Conservation (phyloP, 2,113 vertebrate species). For the Pluvianellus socialis region DNA sequence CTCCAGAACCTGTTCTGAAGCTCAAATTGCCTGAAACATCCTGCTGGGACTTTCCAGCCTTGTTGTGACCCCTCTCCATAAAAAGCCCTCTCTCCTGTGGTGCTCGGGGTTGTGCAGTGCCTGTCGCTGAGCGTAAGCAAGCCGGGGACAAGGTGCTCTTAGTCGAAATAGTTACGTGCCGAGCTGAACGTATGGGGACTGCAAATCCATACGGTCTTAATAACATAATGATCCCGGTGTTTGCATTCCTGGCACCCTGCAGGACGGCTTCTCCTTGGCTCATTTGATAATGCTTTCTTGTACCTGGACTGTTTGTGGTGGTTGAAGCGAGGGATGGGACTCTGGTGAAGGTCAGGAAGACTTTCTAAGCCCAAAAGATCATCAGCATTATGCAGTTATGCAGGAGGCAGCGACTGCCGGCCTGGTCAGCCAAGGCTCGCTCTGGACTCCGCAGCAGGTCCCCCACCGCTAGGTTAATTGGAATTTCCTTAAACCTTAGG, state of each 20-base stretch:
- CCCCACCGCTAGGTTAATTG: not conserved
- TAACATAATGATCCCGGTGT: not conserved
- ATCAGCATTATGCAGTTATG: fast-evolving
- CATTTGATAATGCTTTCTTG: not conserved
- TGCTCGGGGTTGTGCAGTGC: not conserved
- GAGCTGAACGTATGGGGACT: not conserved
- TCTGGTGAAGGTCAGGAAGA: not conserved
- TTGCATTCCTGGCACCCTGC: not conserved
- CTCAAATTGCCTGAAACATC: not conserved
- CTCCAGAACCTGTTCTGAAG: not conserved
- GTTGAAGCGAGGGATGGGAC: not conserved
- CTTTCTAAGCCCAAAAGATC: not conserved
- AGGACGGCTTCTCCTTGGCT: not conserved
- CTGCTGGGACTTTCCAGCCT: not conserved
- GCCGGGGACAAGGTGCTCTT: not conserved
- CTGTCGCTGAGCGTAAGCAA: fast-evolving
- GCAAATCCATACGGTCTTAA: fast-evolving
- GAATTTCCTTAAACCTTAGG: not conserved
- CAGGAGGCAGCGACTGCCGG: not conserved
- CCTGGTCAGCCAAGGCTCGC: not conserved
- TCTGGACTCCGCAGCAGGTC: not conserved
- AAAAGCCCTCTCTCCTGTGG: fast-evolving
- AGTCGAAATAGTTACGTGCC: not conserved
- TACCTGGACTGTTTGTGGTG: not conserved
- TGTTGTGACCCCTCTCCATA: too few species aligned